Base-by-base conservation (phyloP, 2,113 vertebrate species). In the Podilymbus podiceps region DNA sequence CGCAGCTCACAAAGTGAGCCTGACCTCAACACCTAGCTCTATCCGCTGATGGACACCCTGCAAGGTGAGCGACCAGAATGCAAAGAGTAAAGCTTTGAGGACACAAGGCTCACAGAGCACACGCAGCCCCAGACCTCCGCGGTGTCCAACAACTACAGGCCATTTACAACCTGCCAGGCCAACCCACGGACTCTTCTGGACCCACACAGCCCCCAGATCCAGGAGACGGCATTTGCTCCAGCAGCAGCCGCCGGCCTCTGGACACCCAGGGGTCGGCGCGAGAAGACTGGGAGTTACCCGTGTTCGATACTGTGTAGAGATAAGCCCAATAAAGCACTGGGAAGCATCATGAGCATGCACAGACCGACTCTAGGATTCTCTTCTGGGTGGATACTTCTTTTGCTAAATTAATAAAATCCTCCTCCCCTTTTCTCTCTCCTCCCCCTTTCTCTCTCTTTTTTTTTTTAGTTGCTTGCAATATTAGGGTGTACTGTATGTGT, bases 231-330 rank as follows among this genome's bases (percentile, higher is more conserved):
- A 9, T 24, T 30, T 33, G 23, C 5, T 5, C 33, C 2, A 11
- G 53, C 33, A 11, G 62, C 47, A 44, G 77, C 68, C 4, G 23
- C 40, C 7, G 0, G 22, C 47, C 4, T 6, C 40, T 10, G 6
- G 15, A 7, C 14, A 44, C 4, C 17, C 33, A 4, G 40, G 2
- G 25, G 11, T 17, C 12, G 21, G 1, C 3, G 5, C 0, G 8
- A 40, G 40, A 20, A 5, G 35, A 17, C 10, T 5, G 11, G 22
- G 21, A 81, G 8, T 10, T 6, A 38, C 21, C 24, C 18, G 31
- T 2, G 18, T 10, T 35, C 1, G 2, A 23, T 24, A 1, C 24
- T 19, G 9, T 4, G 4, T 6, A 4, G 12, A 10, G 28, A 7
- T 7, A 17, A 42, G 20, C 47, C 47, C 21, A 6, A n/a, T 5